Conservation (phyloP, 1,140 invertebrate genomes). For the Magallana ariakensis region DNA sequence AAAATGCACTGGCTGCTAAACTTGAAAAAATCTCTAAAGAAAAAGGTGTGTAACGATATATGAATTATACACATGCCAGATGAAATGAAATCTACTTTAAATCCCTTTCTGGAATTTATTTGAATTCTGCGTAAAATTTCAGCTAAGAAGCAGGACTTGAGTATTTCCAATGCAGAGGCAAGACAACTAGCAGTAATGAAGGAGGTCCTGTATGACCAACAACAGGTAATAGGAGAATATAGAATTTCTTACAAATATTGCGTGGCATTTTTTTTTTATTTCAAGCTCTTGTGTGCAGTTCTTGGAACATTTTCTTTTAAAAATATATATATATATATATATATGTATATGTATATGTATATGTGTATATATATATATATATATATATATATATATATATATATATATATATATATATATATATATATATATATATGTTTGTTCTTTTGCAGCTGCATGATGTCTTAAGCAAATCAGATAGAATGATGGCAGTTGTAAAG, state of each 20-base stretch:
- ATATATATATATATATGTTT: too few relatives aligned
- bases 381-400: too few relatives aligned
- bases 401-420: too few relatives aligned
- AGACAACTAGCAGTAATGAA: slow-evolving; percentile 75
- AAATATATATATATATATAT: too few relatives aligned
- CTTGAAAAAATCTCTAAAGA: slow-evolving; percentile 64
- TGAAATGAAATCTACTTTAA: too few relatives aligned
- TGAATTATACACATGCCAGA: not conserved
- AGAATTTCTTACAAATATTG: too few relatives aligned
- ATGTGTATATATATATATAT: too few relatives aligned
- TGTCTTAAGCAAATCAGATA: slow-evolving; percentile 73
- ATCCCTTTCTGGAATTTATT: too few relatives aligned
- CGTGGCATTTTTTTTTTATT: too few relatives aligned
- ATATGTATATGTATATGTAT: too few relatives aligned
- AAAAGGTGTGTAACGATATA: slow-evolving; percentile 62
- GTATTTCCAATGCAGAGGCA: slow-evolving; percentile 63
- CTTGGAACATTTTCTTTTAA: too few relatives aligned
- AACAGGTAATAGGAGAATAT: slow-evolving; percentile 63
- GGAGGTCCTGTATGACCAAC: slow-evolving; percentile 75
- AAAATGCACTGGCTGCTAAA: slow-evolving; percentile 71
- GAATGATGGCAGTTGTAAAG: slow-evolving; percentile 76
- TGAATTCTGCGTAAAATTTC: not conserved
- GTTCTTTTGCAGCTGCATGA: slow-evolving; percentile 69
- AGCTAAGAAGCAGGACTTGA: slow-evolving; percentile 52
- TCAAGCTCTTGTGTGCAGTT: too few relatives aligned